Conservation (phyloP, 1,140 invertebrate species). For the Heterodera carotae region DNA sequence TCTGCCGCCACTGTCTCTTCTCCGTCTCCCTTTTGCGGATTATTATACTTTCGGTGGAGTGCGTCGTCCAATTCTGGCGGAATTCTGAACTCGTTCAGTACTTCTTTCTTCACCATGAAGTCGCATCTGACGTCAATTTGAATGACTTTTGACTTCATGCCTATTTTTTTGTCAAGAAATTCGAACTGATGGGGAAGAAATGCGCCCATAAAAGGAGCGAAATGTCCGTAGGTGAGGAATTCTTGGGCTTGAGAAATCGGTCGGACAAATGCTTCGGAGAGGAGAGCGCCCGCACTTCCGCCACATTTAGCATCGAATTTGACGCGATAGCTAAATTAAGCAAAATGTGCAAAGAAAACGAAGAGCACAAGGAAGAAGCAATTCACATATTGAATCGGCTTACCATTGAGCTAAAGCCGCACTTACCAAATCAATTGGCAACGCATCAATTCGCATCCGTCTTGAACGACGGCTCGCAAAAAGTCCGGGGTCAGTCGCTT, state of each 20-base stretch:
- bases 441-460: slow-evolving; percentile 33
- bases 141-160: background rate
- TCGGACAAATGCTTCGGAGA: slow-evolving; percentile 39
- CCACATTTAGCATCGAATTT: slow-evolving; percentile 34
- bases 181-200: slow-evolving; percentile 30
- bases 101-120: slow-evolving; percentile 32
- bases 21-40: background rate
- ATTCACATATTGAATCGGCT: background rate
- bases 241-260: slow-evolving; percentile 36
- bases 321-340: slow-evolving; percentile 9
- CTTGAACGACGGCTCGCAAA: slow-evolving; percentile 33
- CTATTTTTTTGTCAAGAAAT: slow-evolving; percentile 25
- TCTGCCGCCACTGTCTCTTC: background rate
- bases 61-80: slow-evolving; percentile 32
- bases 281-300: slow-evolving; percentile 32
- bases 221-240: slow-evolving; percentile 29
- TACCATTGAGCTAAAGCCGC: slow-evolving; percentile 8
- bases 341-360: background rate
- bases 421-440: slow-evolving; percentile 31
- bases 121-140: slow-evolving; percentile 14
- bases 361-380: too few species aligned
- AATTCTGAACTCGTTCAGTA: slow-evolving; percentile 34
- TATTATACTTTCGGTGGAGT: slow-evolving; percentile 28
- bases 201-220: slow-evolving; percentile 25
- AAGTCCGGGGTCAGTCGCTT: slow-evolving; percentile 22